Percentiles rank a stretch among this genome's conserved stretches.
Conservation (phyloP, 2,797 vertebrate species). For the Eupleurogrammus muticus region DNA sequence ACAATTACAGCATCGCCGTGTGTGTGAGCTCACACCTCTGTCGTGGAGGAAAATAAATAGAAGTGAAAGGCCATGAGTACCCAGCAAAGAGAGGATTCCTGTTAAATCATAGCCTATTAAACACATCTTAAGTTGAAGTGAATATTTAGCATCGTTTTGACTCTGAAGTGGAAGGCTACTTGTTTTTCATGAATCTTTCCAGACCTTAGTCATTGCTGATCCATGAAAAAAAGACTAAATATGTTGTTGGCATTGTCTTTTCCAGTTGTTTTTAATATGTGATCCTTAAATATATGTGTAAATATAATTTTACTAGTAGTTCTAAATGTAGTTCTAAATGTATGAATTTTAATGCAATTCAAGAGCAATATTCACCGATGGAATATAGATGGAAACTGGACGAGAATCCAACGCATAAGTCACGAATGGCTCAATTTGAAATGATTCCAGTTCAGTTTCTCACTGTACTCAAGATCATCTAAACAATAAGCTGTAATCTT, state of each 20-base stretch:
- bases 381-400: no score
- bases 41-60: slow-evolving; percentile 22
- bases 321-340: no score
- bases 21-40: slow-evolving; percentile 71
- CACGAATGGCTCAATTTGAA: no score
- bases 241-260: slow-evolving; percentile 20
- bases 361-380: no score
- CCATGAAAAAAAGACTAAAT: slow-evolving; percentile 11
- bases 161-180: neutral
- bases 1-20: slow-evolving; percentile 81
- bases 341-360: no score
- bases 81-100: neutral
- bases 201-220: slow-evolving; percentile 17
- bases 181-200: slow-evolving; percentile 6
- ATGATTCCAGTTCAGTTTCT: no score
- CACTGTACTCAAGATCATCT: no score
- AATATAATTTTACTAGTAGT: no score
- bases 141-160: slow-evolving; percentile 6
- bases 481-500: no score
- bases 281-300: slow-evolving; percentile 23
- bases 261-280: slow-evolving; percentile 13
- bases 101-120: neutral
- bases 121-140: neutral
- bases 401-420: no score
- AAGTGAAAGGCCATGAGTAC: slow-evolving; percentile 49